Evolutionary conservation across 2,888 invertebrate genomes (phyloP), one percentile per base, ranked within the genome.

Genomic region (Bombyx huttoni): DNA sequence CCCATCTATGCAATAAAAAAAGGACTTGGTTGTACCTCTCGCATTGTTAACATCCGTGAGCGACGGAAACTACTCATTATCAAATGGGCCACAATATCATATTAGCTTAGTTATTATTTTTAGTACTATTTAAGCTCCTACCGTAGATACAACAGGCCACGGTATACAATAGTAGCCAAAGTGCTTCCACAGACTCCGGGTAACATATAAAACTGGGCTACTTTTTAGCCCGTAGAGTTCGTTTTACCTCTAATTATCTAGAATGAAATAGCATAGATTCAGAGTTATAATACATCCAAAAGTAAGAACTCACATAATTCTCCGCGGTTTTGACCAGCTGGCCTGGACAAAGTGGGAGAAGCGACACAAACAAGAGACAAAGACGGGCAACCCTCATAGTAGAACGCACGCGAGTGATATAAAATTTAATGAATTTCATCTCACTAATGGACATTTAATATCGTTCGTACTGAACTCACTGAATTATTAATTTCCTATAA

Each of bases 241-340:
- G n/a, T 24, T 24, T 24, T 1, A 24, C 5, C 24, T 24, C 24
- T 5, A 24, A 24, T 24, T 0, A 24, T 24, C 24, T 24, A 24
- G 1, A 24, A 5, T 24, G 24, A 24, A 24, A 24, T 24, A 24
- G 24, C 2, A 24, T 24, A 24, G 12, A 7, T 46, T 10, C 45
- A 12, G 1, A 12, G 46, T 8, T 24, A 40, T 3, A 8, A 10
- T 1, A 3, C 5, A 10, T 12, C 40, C 7, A 8, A 40, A 40
- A 34, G 46, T n/a, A 10, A 48, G 46, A 49, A 66, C 71, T 73
- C 56, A 73, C 73, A 53, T 68, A 73, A 56, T 68, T 73, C 46
- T 72, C 65, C 7, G 60, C 49, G 52, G 52, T 68, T 59, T 63
- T 70, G 8, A 61, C 48, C 9, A 58, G 53, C 14, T 65, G 55